phyloP scores from a whole-genome alignment of 2,113 vertebrate species.

The Amphiprion percula region DNA sequence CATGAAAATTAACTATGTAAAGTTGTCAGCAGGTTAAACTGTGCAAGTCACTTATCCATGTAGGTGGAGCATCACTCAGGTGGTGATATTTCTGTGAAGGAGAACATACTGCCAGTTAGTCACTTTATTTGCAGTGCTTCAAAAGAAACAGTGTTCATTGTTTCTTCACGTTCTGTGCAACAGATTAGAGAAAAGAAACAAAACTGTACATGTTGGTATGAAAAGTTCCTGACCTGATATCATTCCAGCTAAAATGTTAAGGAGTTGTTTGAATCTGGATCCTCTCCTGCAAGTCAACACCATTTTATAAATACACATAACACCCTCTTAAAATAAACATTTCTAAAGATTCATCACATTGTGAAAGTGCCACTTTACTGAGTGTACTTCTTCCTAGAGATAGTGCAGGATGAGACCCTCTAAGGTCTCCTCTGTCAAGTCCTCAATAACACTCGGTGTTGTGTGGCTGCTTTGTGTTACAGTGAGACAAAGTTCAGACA shows the following conservation, averaged over 20 bases:
- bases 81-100: not conserved
- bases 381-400: slow-evolving; percentile 15
- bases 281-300: not conserved
- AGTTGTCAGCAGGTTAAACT: too few species aligned
- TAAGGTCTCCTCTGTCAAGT: slow-evolving; percentile 13
- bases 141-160: not conserved
- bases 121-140: slow-evolving; percentile 54
- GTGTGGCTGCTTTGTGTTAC: slow-evolving; percentile 8
- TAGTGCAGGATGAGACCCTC: slow-evolving; percentile 3
- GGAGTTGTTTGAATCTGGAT: not conserved
- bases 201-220: not conserved
- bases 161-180: slow-evolving; percentile 10
- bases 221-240: not conserved
- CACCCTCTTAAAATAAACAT: slow-evolving; percentile 12
- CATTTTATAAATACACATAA: slow-evolving; percentile 44
- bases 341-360: slow-evolving; percentile 6
- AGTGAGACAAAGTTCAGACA: slow-evolving; percentile 28
- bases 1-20: too few species aligned
- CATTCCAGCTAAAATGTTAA: not conserved
- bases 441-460: not conserved
- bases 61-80: too few species aligned
- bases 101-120: not conserved
- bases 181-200: not conserved
- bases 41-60: too few species aligned
- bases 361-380: not conserved